Base-by-base conservation (phyloP, 2,888 invertebrate genomes). In the Hoplodrina ambigua region DNA sequence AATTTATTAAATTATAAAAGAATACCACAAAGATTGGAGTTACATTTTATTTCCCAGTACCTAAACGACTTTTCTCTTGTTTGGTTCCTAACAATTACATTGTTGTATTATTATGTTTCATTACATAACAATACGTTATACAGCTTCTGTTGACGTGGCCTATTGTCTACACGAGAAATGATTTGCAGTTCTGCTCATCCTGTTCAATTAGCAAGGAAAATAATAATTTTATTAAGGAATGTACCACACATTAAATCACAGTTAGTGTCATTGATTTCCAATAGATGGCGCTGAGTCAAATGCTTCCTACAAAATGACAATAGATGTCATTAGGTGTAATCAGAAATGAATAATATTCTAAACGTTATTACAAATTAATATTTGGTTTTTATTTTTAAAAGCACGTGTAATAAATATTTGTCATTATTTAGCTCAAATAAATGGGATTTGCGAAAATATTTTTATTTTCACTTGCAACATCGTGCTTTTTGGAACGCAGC, bases 1-100 rank as follows among this genome's bases (percentile, higher is more conserved):
- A 85, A 86, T 85, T 86, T 86, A 86, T 86, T 84, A 80, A 85
- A 86, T 83, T 83, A 82, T 81, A 66, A 64, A 81, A 72, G 65
- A 80, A 78, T 70, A 68, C 55, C 57, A 67, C 19, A 58, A 30
- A 37, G 13, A 46, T 1, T 7, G 11, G 19, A 17, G 6, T 17
- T 30, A 33, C 1, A 17, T 59, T 78, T 78, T 59, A 49, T 62
- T 73, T 50, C 17, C 33, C 25, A n/a, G 15, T 8, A n/a, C n/a
- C n/a, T n/a, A 0, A 41, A 41, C 13, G 25, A 19, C 37, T 25
- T 41, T n/a, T 15, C 1, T 15, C 2, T 1, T n/a, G n/a, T n/a
- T n/a, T 11, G 41, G 30, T 20, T 37, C 10, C 13, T 41, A 44
- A 56, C 4, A 37, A 44, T 41, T 1, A 10, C 13, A 37, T 15